Evolutionary conservation across 2,888 invertebrate genomes (phyloP), one percentile per base, ranked within the genome.

Genomic region (Dasypogon diadema): DNA sequence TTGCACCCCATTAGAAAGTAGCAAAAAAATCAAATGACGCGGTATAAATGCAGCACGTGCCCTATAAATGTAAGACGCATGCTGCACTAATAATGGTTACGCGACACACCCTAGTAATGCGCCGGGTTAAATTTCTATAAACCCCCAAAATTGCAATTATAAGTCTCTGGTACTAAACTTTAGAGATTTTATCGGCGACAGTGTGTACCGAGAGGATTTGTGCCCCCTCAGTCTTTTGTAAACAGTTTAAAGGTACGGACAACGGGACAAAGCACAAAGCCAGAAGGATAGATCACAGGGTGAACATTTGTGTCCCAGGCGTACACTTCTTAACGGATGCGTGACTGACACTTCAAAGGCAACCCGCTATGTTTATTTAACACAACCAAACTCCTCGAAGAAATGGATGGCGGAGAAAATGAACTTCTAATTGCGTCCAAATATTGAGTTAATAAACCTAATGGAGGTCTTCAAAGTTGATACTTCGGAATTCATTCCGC

Each of bases 371-470:
- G 55, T 75, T 75, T 75, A 54, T 63, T 37, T 48, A 74, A 37
- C 58, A 30, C 56, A 73, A 73, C 24, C 73, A 30, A 46, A 58
- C 34, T 30, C 42, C 26, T 18, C 73, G 6, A 14, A n/a, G 58
- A 14, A 56, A 30, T 22, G 37, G 55, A 55, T 55, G 58, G 37
- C 26, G 24, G 55, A 54, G 75, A 65, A 63, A 75, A 65, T 75
- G 63, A 54, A 75, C 51, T 75, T 75, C 65, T 75, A 75, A 75
- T 75, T 63, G 75, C 63, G 63, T 65, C 75, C 54, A 75, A 75
- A 75, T 75, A 75, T 75, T 75, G 75, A 75, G 60, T 75, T 75
- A 75, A 75, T 75, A 75, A 75, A 63, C 63, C 75, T 65, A 75
- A 75, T 65, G 75, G 75, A 58, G 75, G 75, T 65, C 65, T 75